These are phyloP conservation scores for Morus bassanus DNA, from an alignment of 2,797 vertebrate genomes.

Conservation along the genomic window DNA sequence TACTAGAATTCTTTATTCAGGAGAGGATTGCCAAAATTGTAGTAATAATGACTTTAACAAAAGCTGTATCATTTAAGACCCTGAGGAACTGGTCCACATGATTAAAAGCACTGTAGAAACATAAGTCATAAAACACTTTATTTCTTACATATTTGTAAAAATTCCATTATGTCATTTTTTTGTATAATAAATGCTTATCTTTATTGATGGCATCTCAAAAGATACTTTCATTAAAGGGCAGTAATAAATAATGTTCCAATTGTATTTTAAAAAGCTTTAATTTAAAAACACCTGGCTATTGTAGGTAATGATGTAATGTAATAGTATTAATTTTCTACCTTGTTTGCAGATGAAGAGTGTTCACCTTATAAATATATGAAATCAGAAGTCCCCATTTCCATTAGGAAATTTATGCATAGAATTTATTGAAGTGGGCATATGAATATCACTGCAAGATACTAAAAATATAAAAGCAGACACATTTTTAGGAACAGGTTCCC, in stretches of 20 bases:
- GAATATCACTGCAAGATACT: not conserved
- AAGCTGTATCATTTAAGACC: not conserved
- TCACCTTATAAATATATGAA: not conserved
- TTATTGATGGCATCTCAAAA: not conserved
- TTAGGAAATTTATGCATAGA: not conserved
- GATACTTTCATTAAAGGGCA: not conserved
- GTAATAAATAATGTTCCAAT: not conserved
- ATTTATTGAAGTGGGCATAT: not conserved
- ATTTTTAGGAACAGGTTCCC: not conserved
- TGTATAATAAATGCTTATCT: not conserved
- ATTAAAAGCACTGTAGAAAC: not conserved
- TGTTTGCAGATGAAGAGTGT: not conserved
- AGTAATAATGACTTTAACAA: not conserved
- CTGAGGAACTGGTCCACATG: not conserved
- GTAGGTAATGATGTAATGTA: not conserved
- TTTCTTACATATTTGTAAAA: not conserved
- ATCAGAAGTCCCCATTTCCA: not conserved
- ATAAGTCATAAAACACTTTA: not conserved
- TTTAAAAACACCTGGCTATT: not conserved
- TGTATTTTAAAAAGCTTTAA: not conserved
- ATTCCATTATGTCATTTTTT: not conserved
- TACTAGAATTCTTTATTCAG: not conserved
- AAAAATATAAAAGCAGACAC: not conserved
- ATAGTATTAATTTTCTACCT: not conserved
- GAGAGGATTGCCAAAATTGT: not conserved